Evolutionary conservation across 1,140 invertebrate genomes (phyloP), one percentile per base, ranked within the genome.

Genomic region (Atta colombica): DNA sequence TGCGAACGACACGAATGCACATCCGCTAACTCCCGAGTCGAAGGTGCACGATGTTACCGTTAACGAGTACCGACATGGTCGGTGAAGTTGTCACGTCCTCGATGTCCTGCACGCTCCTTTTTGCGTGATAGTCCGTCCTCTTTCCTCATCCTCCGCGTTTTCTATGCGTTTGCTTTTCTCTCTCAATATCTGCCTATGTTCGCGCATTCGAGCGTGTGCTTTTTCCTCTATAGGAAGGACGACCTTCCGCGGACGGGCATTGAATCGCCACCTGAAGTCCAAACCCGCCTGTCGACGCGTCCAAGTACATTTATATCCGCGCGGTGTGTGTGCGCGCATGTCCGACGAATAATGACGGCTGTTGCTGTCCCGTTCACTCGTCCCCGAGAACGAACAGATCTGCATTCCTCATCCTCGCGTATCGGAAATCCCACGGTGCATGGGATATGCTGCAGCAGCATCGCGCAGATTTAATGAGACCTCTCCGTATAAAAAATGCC

Each of bases 11-110:
- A 66, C 25, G 85, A 60, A 86, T 58, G 65, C 58, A 51, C 86
- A 87, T 91, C 74, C 61, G 75, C 87, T 63, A 87, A 68, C 85
- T 77, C 71, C 35, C 78, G 84, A 91, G 88, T 86, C 86, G 91
- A 88, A 63, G 69, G 74, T 87, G 88, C 89, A 87, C 87, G 87
- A 91, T 93, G 92, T 92, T 93, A 91, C 84, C 90, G 92, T 93
- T 93, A 94, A 95, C 94, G 92, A 94, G 93, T 93, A 94, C 93
- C 94, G 93, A 94, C 92, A 85, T 91, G 66, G 66, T 86, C 87
- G 74, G 81, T 78, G 86, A 87, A 89, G 88, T 90, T 92, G 92
- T 90, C 90, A 84, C 88, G 90, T 89, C 86, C 45, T 18, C 63
- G 90, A 68, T 88, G 89, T 90, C 90, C 77, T 72, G 25, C 8